Conservation (phyloP, 2,113 vertebrate species). For the Notechis scutatus region DNA sequence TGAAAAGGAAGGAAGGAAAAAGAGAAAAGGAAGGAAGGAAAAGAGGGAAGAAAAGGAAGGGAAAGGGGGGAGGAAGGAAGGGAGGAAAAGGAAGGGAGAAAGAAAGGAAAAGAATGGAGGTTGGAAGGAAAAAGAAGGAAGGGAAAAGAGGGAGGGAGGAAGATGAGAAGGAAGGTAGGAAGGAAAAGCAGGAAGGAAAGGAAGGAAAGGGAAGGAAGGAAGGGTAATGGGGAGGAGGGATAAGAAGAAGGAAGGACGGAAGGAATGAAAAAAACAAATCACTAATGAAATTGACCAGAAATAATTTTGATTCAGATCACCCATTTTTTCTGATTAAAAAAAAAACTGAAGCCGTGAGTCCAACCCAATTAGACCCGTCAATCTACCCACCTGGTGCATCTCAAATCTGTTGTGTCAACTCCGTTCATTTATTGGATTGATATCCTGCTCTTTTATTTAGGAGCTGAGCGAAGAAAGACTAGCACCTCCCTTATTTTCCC, state of each 20-base stretch:
- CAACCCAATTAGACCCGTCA: background rate
- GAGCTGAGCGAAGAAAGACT: background rate
- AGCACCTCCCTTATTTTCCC: background rate
- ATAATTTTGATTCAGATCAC: background rate
- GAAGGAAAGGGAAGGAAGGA: background rate
- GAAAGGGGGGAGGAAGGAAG: too few relatives aligned
- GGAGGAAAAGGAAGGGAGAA: accelerated
- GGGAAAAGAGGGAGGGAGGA: background rate
- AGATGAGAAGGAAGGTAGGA: background rate
- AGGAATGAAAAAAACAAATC: background rate
- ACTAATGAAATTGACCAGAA: background rate
- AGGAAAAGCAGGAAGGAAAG: background rate
- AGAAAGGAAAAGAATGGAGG: background rate
- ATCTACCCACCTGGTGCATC: background rate
- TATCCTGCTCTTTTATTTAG: background rate
- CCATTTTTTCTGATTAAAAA: background rate
- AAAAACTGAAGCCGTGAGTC: background rate
- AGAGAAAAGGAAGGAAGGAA: background rate
- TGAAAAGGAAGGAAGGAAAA: too few relatives aligned
- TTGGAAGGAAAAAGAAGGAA: background rate
- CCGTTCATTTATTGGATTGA: background rate
- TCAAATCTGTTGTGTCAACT: background rate
- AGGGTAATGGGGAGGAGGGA: too few relatives aligned
- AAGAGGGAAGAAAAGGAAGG: too few relatives aligned
- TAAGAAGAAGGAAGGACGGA: background rate